Conservation (phyloP, 2,888 invertebrate genomes). For the Oligia latruncula region DNA sequence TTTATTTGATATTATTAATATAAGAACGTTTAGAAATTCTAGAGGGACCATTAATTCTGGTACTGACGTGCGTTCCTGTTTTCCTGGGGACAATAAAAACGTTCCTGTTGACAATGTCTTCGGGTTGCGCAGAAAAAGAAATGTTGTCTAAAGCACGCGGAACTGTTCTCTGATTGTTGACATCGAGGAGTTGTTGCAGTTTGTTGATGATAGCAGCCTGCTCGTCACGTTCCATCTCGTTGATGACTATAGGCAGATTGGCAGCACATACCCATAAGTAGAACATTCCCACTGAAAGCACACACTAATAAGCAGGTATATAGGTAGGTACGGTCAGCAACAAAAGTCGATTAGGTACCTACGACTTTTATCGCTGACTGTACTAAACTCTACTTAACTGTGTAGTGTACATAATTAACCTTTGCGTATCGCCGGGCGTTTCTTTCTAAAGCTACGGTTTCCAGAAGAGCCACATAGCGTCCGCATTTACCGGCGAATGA, state of each 20-base stretch:
- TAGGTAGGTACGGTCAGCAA: background rate
- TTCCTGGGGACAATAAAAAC: conserved; percentile 57
- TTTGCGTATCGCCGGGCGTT: background rate
- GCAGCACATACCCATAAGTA: conserved; percentile 86
- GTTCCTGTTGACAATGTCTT: conserved; percentile 47
- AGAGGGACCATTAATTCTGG: conserved; percentile 21
- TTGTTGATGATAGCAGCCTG: conserved; percentile 80
- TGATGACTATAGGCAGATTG: conserved; percentile 83
- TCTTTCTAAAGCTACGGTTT: background rate
- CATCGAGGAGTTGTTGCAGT: conserved; percentile 76
- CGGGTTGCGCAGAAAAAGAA: conserved; percentile 53
- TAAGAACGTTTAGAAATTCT: conserved; percentile 45
- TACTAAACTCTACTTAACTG: background rate
- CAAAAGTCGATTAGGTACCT: too few species aligned
- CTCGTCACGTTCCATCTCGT: conserved; percentile 83
- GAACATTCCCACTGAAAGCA: conserved; percentile 83
- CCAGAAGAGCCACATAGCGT: background rate
- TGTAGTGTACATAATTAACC: background rate
- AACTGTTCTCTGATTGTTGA: conserved; percentile 63
- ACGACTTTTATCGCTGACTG: too few species aligned
- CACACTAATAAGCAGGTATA: background rate
- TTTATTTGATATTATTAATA: conserved; percentile 43
- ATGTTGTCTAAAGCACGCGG: conserved; percentile 61
- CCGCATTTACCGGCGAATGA: background rate
- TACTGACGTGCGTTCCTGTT: conserved; percentile 18